A percentile compares a stretch with the other conserved stretches of the same genome.
Evolutionary conservation across 1,140 invertebrate species (phyloP).

Genomic region (Trachymyrmex cornetzi): DNA sequence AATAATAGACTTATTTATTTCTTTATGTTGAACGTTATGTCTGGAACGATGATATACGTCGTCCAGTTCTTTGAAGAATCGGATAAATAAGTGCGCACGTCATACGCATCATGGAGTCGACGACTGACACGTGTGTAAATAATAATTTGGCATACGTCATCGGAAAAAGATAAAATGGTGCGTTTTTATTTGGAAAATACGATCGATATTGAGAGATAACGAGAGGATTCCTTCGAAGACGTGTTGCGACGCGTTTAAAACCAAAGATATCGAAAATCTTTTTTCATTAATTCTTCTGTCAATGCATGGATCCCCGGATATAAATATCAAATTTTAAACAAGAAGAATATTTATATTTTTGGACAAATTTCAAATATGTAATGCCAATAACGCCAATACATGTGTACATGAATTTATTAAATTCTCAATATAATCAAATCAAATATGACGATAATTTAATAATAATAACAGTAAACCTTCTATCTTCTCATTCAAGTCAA

Average conservation of each 20-base stretch:
- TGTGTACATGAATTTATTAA: too few relatives aligned
- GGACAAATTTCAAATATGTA: too few relatives aligned
- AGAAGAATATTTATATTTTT: too few relatives aligned
- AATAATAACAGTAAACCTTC: too few relatives aligned
- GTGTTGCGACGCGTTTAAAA: not conserved
- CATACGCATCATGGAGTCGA: conserved; percentile 7
- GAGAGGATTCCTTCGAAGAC: not conserved
- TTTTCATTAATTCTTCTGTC: too few relatives aligned
- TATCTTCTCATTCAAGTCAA: too few relatives aligned
- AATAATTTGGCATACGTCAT: conserved; percentile 38
- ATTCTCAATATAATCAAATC: too few relatives aligned
- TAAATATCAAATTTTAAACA: too few relatives aligned
- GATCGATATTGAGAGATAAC: not conserved
- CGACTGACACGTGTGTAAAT: conserved; percentile 28
- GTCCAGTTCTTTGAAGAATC: conserved; percentile 34
- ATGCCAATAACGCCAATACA: too few relatives aligned
- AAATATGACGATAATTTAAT: too few relatives aligned
- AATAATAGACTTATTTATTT: conserved; percentile 59
- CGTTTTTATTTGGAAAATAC: conserved; percentile 17
- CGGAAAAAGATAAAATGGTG: conserved; percentile 4
- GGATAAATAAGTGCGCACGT: conserved; percentile 12
- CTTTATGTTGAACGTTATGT: not conserved
- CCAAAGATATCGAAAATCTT: not conserved
- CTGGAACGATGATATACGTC: not conserved
- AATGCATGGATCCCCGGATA: too few relatives aligned